phyloP scores from a whole-genome alignment of 2,797 vertebrate species.

The Capromys pilorides region DNA sequence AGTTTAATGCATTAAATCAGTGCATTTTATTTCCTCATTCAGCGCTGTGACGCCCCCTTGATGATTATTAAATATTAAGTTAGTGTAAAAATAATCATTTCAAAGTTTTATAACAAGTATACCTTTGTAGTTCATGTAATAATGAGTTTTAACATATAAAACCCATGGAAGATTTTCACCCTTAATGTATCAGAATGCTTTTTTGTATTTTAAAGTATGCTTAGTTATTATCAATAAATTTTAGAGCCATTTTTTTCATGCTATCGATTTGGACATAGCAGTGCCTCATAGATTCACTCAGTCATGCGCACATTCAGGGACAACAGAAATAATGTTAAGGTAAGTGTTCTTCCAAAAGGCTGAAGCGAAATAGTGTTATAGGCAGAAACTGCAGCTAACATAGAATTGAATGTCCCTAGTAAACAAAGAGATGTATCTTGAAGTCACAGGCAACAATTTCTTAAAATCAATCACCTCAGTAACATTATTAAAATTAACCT shows the following conservation, averaged over 20 bases:
- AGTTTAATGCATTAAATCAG: not conserved
- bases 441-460: not conserved
- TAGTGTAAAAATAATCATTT: not conserved
- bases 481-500: slow-evolving; percentile 2
- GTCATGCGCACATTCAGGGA: not conserved
- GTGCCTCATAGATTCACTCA: not conserved
- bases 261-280: not conserved
- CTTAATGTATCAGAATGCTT: not conserved
- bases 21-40: not conserved
- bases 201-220: not conserved
- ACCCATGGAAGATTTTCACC: not conserved
- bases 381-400: not conserved
- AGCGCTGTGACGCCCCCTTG: not conserved
- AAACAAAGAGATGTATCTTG: not conserved
- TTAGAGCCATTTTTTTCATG: not conserved
- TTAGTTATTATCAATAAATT: not conserved
- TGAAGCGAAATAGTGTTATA: not conserved
- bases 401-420: not conserved
- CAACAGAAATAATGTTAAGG: not conserved
- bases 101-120: slow-evolving; percentile 24
- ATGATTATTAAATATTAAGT: not conserved
- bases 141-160: slow-evolving; percentile 19
- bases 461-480: not conserved
- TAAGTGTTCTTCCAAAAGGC: not conserved
- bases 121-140: not conserved